Conservation (phyloP, 1,140 invertebrate genomes). For the Drosophila teissieri region DNA sequence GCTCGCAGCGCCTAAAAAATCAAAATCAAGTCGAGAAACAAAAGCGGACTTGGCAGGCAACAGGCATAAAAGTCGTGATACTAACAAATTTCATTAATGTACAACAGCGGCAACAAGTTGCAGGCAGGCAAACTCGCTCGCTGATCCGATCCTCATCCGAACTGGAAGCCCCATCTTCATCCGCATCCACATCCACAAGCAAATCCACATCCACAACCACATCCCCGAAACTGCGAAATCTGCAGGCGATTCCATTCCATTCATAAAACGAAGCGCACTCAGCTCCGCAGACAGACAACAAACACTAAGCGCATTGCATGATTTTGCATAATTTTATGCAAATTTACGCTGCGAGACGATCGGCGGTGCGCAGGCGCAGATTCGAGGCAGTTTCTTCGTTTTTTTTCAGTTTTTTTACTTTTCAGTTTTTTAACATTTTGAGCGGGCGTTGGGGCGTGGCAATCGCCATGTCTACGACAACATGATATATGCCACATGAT, state of each 20-base stretch:
- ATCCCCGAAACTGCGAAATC: neutral
- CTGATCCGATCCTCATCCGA: slow-evolving; percentile 24
- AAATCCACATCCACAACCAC: slow-evolving; percentile 9
- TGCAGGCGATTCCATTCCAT: slow-evolving; percentile 69
- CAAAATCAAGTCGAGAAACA: slow-evolving; percentile 63
- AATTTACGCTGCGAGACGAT: slow-evolving; percentile 46
- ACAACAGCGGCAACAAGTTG: slow-evolving; percentile 81
- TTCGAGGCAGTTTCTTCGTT: slow-evolving; percentile 2
- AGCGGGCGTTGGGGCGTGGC: slow-evolving; percentile 66
- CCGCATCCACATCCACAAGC: slow-evolving; percentile 8
- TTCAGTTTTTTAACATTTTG: neutral
- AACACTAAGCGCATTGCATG: slow-evolving; percentile 83
- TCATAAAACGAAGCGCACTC: slow-evolving; percentile 75
- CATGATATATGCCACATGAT: slow-evolving; percentile 82
- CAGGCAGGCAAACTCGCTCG: slow-evolving; percentile 53
- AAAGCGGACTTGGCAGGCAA: slow-evolving; percentile 69
- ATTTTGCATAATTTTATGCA: slow-evolving; percentile 84
- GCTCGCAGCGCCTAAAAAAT: slow-evolving; percentile 23
- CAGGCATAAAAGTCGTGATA: slow-evolving; percentile 81
- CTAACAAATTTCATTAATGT: slow-evolving; percentile 83
- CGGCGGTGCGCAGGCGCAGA: slow-evolving; percentile 49
- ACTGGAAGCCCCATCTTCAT: slow-evolving; percentile 8
- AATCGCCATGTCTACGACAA: slow-evolving; percentile 55
- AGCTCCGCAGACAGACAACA: slow-evolving; percentile 50
- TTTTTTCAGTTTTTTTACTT: neutral